Evolutionary conservation across 2,888 invertebrate species (phyloP).

Genomic region (Cylindroiulus punctatus): DNA sequence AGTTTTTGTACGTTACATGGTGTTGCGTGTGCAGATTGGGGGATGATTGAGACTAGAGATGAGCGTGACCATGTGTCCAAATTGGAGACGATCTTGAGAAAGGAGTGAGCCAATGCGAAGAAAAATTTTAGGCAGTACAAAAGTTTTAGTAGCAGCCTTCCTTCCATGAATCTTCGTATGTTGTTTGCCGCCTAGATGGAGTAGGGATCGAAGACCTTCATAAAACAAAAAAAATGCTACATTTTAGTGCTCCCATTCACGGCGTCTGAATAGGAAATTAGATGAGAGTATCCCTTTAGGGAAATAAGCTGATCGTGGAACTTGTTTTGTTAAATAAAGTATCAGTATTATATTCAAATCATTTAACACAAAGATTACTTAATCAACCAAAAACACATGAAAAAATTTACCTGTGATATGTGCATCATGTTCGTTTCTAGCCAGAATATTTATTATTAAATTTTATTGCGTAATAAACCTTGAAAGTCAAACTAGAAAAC

Average conservation of each 20-base stretch:
- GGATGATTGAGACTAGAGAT: conserved; percentile 45
- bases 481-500: background rate
- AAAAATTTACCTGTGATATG: background rate
- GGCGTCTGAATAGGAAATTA: background rate
- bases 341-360: no score
- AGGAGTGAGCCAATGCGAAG: background rate
- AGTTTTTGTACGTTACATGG: conserved; percentile 7
- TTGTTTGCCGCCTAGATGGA: background rate
- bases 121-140: background rate
- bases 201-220: conserved; percentile 53
- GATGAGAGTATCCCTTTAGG: no score
- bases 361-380: background rate
- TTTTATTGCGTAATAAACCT: background rate
- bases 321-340: no score
- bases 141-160: conserved; percentile 57
- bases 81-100: conserved; percentile 26
- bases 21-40: background rate
- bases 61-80: conserved; percentile 15
- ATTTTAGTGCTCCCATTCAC: background rate
- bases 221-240: background rate
- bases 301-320: no score
- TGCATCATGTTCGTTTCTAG: background rate
- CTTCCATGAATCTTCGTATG: conserved; percentile 58
- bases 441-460: background rate
- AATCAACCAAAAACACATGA: background rate